These are phyloP conservation scores for Rhagoletis pomonella DNA, from an alignment of 1,140 invertebrate species.

Conservation along the genomic window DNA sequence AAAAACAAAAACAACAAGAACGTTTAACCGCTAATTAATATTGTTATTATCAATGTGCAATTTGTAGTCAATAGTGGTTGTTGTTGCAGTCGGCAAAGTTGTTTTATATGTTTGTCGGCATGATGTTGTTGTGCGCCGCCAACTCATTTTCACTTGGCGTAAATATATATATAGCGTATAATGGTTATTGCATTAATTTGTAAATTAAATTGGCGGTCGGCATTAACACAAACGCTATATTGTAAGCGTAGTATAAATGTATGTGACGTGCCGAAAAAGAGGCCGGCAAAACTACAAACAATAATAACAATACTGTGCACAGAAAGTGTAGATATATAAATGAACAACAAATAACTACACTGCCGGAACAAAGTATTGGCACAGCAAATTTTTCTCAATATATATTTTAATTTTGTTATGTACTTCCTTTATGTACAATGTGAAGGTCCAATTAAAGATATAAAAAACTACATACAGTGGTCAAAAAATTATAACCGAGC, in stretches of 20 bases:
- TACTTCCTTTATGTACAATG: no score
- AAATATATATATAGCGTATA: neutral
- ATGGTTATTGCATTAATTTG: constrained; percentile 51
- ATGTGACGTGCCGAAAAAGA: constrained; percentile 20
- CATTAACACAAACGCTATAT: neutral
- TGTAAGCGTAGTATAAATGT: no score
- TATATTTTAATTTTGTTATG: no score
- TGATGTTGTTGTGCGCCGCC: neutral
- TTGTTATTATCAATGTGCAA: constrained; percentile 40
- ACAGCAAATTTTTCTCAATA: no score
- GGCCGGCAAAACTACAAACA: constrained; percentile 50
- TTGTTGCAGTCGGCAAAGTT: no score
- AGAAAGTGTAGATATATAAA: constrained; percentile 16
- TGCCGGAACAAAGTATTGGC: no score
- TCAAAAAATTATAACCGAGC: no score
- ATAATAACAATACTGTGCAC: neutral
- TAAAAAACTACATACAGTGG: no score
- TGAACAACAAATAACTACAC: constrained; percentile 35
- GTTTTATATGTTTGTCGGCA: neutral
- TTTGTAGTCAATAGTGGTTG: neutral
- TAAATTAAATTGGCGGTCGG: constrained; percentile 49
- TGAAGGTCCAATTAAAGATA: no score
- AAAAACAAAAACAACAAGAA: neutral
- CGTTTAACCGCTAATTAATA: constrained; percentile 43
- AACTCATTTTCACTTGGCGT: constrained; percentile 16